These are phyloP conservation scores for Oeneis ivallda DNA, from an alignment of 2,888 invertebrate genomes.

Conservation along the genomic window DNA sequence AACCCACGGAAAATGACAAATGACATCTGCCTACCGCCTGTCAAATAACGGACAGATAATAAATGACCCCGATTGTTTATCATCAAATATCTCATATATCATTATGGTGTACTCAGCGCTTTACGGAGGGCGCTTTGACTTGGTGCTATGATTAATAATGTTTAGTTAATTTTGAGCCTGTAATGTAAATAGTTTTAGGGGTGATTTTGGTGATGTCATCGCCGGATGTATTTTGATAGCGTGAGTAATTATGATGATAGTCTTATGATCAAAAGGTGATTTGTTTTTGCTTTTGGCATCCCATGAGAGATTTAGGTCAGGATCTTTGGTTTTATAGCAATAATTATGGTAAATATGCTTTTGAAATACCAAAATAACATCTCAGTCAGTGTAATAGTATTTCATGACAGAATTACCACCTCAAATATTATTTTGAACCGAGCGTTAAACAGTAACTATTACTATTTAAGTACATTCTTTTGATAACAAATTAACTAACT, in stretches of 20 bases:
- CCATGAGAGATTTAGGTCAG: too few species aligned
- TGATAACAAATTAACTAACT: neutral
- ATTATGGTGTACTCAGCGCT: slow-evolving; percentile 78
- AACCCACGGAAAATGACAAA: slow-evolving; percentile 84
- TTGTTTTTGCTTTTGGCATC: neutral
- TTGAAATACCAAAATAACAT: too few species aligned
- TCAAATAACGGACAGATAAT: slow-evolving; percentile 85
- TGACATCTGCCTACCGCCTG: slow-evolving; percentile 86
- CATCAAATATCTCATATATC: slow-evolving; percentile 83
- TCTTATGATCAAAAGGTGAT: neutral
- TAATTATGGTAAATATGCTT: too few species aligned
- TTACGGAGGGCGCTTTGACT: slow-evolving; percentile 64
- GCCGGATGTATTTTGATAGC: slow-evolving; percentile 59
- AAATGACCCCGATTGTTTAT: slow-evolving; percentile 85
- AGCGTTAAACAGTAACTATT: too few species aligned
- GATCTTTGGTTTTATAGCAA: too few species aligned
- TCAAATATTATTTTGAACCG: too few species aligned
- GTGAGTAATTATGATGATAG: slow-evolving; percentile 18
- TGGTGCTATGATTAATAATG: slow-evolving; percentile 77
- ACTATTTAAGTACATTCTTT: too few species aligned
- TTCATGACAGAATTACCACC: too few species aligned
- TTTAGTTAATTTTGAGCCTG: slow-evolving; percentile 77
- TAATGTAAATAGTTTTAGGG: slow-evolving; percentile 74
- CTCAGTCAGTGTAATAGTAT: too few species aligned
- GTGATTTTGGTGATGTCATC: slow-evolving; percentile 66